Base-by-base conservation (phyloP, 1,140 invertebrate genomes). In the Subanguina moxae region DNA sequence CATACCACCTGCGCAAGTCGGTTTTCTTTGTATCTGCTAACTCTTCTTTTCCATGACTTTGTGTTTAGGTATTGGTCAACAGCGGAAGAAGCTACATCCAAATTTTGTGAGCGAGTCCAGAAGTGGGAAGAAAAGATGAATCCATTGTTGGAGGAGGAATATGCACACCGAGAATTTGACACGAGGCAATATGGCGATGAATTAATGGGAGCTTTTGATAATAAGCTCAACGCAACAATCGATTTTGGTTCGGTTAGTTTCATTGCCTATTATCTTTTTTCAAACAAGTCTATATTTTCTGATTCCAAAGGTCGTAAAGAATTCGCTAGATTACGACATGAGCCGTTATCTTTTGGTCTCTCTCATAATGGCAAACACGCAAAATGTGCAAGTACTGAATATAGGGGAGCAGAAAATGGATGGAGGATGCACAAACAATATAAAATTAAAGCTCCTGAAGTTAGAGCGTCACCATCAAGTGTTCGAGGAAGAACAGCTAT, bases 41-140 rank as follows among this genome's bases (percentile, higher is more conserved):
- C 17, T 32, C 0, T 46, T 43, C 9, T 64, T 59, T 28, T 42
- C 11, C 23, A 38, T 38, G 32, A 11, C 11, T 38, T 5, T 11
- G 3, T 38, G 32, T 74, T 52, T 19, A 73, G 72, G 32, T 74
- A 74, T 65, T 74, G 72, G 72, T 57, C 67, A 1, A 45, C 43
- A 13, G 38, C 65, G n/a, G 72, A 69, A 21, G 65, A 64, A n/a
- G 67, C 72, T 9, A 72, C 43, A 28, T 74, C 73, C 17, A 46
- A 64, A 46, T 68, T 75, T 19, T 64, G 57, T 46, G 63, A 61
- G 17, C n/a, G n/a, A 38, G 32, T 38, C 23, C 73, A 72, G 32
- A 45, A 68, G 19, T 76, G 75, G 75, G 75, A 76, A 42, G 43
- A 42, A n/a, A 73, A 56, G n/a, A 68, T 76, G n/a, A n/a, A n/a